Evolutionary conservation across 2,113 vertebrate species (phyloP).

Genomic region (Craseonycteris thonglongyai): DNA sequence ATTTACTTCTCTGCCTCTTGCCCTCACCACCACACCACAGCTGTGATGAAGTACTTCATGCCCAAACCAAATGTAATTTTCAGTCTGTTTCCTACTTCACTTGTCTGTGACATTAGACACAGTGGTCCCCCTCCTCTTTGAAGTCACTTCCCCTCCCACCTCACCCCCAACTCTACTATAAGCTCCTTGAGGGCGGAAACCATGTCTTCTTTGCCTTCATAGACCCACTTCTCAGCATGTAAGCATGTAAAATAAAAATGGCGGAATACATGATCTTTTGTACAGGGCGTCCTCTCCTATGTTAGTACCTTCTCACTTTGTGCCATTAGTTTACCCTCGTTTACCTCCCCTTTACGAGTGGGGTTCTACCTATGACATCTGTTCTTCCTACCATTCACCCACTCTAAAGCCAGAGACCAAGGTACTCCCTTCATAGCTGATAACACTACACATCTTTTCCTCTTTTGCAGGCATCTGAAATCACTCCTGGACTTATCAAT

Average conservation of each 20-base stretch:
- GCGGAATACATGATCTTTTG: neutral
- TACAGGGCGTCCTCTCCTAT: too few species aligned
- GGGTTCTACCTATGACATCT: too few species aligned
- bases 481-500: neutral
- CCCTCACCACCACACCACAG: neutral
- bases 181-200: neutral
- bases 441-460: neutral
- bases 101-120: neutral
- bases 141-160: neutral
- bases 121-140: neutral
- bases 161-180: rapidly evolving
- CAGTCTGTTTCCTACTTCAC: rapidly evolving
- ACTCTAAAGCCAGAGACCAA: neutral
- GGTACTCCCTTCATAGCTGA: neutral
- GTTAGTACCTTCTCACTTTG: neutral
- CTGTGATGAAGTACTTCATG: too few species aligned
- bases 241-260: neutral
- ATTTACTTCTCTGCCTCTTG: neutral
- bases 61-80: neutral
- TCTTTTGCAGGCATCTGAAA: neutral
- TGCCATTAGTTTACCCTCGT: neutral
- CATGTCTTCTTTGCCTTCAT: neutral
- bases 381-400: neutral
- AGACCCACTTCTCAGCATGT: neutral
- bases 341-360: neutral